Percentiles rank a stretch among this genome's conserved stretches.
Conservation (phyloP, 2,797 vertebrate genomes). For the Octomys mimax region DNA sequence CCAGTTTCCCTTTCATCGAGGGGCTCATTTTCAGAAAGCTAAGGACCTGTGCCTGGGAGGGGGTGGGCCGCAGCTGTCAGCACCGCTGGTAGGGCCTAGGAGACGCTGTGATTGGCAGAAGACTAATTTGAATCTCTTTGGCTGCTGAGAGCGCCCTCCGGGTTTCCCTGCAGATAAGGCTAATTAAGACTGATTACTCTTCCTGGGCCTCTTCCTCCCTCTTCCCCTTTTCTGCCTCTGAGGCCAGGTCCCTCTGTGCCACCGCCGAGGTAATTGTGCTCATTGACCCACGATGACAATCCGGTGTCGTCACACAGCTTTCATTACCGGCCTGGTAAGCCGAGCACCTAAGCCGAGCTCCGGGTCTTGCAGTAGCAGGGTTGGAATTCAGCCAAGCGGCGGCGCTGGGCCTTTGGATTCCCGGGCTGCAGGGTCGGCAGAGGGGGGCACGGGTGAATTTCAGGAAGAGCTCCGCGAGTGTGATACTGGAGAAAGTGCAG, state of each 20-base stretch:
- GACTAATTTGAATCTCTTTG: neutral
- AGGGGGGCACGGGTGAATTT: constrained; percentile 57
- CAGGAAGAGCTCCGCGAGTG: neutral
- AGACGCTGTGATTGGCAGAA: fast-evolving
- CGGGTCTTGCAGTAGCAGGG: constrained; percentile 79
- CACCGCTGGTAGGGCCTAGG: neutral
- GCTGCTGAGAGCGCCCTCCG: constrained; percentile 48
- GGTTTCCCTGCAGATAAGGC: constrained; percentile 84
- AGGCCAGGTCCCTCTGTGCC: constrained; percentile 92
- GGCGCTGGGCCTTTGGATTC: constrained; percentile 86
- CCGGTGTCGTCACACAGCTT: constrained; percentile 89
- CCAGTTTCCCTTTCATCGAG: constrained; percentile 76
- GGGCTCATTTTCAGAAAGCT: constrained; percentile 69
- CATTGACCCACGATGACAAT: constrained; percentile 94
- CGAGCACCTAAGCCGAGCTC: constrained; percentile 91
- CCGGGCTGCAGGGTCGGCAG: constrained; percentile 68
- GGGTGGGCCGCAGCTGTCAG: constrained; percentile 82
- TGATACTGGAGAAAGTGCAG: neutral
- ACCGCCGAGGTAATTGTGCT: constrained; percentile 90
- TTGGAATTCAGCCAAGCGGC: constrained; percentile 90
- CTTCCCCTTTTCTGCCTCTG: constrained; percentile 87
- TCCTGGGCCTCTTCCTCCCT: constrained; percentile 42
- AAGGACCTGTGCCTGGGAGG: constrained; percentile 61
- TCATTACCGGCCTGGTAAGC: constrained; percentile 93
- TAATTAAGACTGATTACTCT: constrained; percentile 81